Conservation (phyloP, 2,888 invertebrate genomes). For the Ernsta delagoae region DNA sequence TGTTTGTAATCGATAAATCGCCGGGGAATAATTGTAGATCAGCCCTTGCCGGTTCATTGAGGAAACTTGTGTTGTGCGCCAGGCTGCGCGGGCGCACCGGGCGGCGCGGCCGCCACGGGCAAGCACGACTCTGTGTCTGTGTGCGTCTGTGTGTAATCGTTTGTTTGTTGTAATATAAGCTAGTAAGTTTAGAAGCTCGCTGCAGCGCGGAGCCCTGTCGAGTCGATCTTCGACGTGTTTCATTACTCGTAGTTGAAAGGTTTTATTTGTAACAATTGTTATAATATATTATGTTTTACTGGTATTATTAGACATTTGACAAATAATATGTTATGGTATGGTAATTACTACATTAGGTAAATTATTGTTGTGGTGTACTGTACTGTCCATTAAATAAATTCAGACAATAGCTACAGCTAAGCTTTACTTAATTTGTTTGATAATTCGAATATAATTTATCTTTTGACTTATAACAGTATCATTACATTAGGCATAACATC, state of each 20-base stretch:
- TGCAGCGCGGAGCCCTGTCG: constrained; percentile 55
- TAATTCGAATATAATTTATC: too few species aligned
- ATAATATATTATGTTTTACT: too few species aligned
- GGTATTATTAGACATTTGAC: too few species aligned
- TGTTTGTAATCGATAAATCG: constrained; percentile 46
- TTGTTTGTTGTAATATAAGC: constrained; percentile 47
- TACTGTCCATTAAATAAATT: too few species aligned
- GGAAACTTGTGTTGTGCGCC: constrained; percentile 64
- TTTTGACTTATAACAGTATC: too few species aligned
- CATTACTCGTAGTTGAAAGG: constrained; percentile 61
- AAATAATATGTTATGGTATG: too few species aligned
- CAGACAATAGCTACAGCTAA: too few species aligned
- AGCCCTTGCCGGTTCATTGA: constrained; percentile 72
- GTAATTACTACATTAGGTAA: too few species aligned
- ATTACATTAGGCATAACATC: not conserved
- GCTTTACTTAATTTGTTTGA: too few species aligned
- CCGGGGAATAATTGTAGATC: constrained; percentile 48
- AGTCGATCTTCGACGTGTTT: constrained; percentile 63
- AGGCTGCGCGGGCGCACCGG: constrained; percentile 52
- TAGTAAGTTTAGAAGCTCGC: constrained; percentile 60
- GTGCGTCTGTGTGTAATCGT: constrained; percentile 48
- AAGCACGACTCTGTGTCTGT: constrained; percentile 51
- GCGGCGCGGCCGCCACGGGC: constrained; percentile 51
- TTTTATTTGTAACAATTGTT: not conserved
- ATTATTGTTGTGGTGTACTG: too few species aligned